phyloP scores from a whole-genome alignment of 1,140 invertebrate genomes.

The Saccostrea echinata region DNA sequence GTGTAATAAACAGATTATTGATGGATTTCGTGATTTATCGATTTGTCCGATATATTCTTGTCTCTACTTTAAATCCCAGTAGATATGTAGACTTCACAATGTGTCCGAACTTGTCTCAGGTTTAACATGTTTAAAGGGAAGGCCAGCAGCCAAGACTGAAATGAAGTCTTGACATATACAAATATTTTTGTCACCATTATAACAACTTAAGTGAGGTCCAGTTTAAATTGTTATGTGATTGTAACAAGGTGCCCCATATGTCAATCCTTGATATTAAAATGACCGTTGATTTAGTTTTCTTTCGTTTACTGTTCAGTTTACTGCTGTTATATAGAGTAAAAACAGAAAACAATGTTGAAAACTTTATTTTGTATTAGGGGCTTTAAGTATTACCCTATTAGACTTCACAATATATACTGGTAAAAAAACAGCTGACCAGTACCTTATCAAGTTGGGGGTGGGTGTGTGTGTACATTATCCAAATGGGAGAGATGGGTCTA shows the following conservation, averaged over 20 bases:
- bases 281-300: no score
- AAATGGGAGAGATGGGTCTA: no score
- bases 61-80: conserved; percentile 32
- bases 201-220: neutral
- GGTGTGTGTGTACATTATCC: no score
- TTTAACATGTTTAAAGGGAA: neutral
- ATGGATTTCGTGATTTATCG: conserved; percentile 19
- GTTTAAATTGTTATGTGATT: neutral
- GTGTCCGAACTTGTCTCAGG: neutral
- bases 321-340: no score
- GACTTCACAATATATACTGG: no score
- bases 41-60: conserved; percentile 14
- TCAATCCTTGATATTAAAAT: no score
- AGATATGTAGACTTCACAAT: neutral
- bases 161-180: neutral
- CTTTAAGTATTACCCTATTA: no score
- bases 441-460: no score
- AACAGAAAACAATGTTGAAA: no score
- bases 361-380: no score
- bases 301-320: no score
- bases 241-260: neutral
- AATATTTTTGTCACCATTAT: conserved; percentile 10
- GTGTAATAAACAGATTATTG: conserved; percentile 5
- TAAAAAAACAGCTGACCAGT: no score
- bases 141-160: neutral